phyloP scores from a whole-genome alignment of 2,113 vertebrate species.

The Boulengeromyrus knoepffleri region DNA sequence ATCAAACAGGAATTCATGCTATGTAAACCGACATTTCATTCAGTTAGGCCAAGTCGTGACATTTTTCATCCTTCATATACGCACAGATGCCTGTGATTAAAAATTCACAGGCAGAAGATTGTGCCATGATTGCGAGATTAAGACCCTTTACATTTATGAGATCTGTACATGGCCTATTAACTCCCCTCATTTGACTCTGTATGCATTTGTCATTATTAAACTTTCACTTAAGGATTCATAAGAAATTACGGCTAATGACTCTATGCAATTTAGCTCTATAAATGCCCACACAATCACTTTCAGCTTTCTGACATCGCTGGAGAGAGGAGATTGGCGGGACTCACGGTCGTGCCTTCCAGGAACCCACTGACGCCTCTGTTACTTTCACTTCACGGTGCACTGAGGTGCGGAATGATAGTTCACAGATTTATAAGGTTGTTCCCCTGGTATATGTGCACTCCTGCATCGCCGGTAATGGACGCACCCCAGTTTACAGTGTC shows the following conservation, averaged over 20 bases:
- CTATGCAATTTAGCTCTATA: neutral
- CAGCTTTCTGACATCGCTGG: neutral
- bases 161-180: slow-evolving; percentile 5
- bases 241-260: neutral
- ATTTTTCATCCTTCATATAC: neutral
- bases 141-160: neutral
- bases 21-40: neutral
- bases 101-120: neutral
- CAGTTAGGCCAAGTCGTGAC: neutral
- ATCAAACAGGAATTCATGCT: neutral
- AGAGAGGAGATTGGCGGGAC: neutral
- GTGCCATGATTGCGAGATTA: neutral
- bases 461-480: neutral
- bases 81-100: neutral
- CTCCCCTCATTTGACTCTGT: neutral
- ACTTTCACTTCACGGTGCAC: neutral
- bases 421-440: neutral
- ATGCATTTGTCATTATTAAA: neutral
- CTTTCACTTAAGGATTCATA: slow-evolving; percentile 1
- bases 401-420: neutral
- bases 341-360: neutral
- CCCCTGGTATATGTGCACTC: neutral
- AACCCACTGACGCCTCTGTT: neutral
- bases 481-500: neutral
- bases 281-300: neutral